These are phyloP conservation scores for Eulemur macaco DNA, from an alignment of 2,113 vertebrate genomes.

Conservation along the genomic window DNA sequence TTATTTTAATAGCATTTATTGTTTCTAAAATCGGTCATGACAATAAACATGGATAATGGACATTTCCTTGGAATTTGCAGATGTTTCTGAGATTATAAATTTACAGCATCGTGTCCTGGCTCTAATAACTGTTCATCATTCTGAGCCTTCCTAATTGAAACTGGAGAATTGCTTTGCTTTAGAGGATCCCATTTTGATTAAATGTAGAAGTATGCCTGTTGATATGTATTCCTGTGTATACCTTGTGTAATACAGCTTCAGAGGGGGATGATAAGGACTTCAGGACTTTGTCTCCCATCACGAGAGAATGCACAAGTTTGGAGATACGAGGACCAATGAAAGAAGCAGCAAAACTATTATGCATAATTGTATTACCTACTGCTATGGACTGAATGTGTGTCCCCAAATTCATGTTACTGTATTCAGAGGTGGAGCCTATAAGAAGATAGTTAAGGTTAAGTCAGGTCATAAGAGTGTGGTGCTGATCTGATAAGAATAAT, in stretches of 20 bases:
- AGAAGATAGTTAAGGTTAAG: neutral
- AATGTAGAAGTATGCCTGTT: neutral
- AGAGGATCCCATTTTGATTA: neutral
- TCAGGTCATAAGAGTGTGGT: neutral
- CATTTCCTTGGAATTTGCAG: neutral
- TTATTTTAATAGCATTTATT: neutral
- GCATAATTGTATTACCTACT: rapidly evolving
- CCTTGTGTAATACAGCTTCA: neutral
- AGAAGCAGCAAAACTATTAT: no score
- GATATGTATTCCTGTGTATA: neutral
- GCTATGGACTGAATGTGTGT: rapidly evolving
- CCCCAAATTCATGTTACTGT: rapidly evolving
- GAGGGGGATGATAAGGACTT: neutral
- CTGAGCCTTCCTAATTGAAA: neutral
- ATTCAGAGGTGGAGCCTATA: neutral
- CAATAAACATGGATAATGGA: neutral
- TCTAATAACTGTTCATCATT: neutral
- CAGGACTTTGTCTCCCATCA: neutral
- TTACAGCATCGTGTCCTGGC: neutral
- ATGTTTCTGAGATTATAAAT: neutral
- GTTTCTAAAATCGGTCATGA: neutral
- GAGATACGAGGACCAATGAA: neutral
- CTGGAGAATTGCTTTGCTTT: neutral
- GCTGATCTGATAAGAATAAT: neutral
- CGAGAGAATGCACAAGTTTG: neutral